These are phyloP conservation scores for Cossypha heuglini DNA, from an alignment of 2,797 vertebrate genomes.

Conservation along the genomic window DNA sequence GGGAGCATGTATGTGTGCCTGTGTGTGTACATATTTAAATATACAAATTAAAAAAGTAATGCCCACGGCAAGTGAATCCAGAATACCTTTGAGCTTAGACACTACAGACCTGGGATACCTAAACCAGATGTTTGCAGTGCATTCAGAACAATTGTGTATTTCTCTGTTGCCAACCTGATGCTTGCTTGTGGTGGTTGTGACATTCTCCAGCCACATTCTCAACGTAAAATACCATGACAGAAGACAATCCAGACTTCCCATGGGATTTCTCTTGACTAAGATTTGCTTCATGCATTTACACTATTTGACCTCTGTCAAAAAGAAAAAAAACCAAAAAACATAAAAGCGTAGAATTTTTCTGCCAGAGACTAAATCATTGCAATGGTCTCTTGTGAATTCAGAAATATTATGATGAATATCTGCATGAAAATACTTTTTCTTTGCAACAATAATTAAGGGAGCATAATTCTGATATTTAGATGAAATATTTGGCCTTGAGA, in stretches of 20 bases:
- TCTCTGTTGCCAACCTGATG: background rate
- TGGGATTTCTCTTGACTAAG: background rate
- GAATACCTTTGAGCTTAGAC: background rate
- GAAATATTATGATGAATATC: background rate
- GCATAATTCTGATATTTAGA: background rate
- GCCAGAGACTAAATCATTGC: background rate
- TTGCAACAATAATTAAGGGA: background rate
- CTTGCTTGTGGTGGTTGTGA: background rate
- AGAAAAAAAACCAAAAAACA: too few relatives aligned
- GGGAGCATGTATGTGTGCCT: accelerated
- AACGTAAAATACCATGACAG: background rate
- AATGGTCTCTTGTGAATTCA: background rate
- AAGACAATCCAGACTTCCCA: background rate
- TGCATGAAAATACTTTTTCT: background rate
- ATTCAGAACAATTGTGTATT: background rate
- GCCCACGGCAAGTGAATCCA: background rate
- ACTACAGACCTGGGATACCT: background rate
- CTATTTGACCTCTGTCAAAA: background rate
- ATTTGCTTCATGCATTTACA: background rate
- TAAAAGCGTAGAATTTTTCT: background rate
- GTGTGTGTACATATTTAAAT: background rate
- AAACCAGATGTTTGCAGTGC: background rate
- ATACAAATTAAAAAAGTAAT: background rate
- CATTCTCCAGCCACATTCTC: background rate
- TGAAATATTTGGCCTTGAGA: background rate